Evolutionary conservation across 2,113 vertebrate genomes (phyloP).

Genomic region (Ictalurus furcatus): DNA sequence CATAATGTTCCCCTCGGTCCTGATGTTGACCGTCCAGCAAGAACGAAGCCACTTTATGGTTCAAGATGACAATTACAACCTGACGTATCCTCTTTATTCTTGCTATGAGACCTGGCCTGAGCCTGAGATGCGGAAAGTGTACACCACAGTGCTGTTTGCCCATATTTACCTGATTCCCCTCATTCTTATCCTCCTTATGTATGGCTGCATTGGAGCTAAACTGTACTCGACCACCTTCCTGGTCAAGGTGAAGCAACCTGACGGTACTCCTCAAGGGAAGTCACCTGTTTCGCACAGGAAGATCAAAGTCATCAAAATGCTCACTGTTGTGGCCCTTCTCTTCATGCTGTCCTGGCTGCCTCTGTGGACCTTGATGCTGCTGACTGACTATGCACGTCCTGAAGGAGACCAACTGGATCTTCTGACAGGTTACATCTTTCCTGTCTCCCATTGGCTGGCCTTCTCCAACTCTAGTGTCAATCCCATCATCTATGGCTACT

Average conservation of each 20-base stretch:
- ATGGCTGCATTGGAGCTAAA: conserved; percentile 59
- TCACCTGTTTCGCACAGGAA: conserved; percentile 52
- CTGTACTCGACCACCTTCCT: conserved; percentile 50
- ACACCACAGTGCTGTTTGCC: conserved; percentile 62
- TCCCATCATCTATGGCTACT: conserved; percentile 67
- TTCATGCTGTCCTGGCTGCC: conserved; percentile 69
- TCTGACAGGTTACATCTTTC: conserved; percentile 62
- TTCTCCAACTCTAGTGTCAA: conserved; percentile 67
- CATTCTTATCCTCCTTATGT: conserved; percentile 60
- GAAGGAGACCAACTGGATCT: conserved; percentile 54
- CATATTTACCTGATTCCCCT: conserved; percentile 63
- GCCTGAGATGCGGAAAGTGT: conserved; percentile 61
- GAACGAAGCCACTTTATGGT: conserved; percentile 56
- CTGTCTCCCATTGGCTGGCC: conserved; percentile 66
- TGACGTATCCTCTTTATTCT: conserved; percentile 57
- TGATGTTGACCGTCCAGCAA: conserved; percentile 59
- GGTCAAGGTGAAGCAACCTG: conserved; percentile 1
- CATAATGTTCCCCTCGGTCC: conserved; percentile 62
- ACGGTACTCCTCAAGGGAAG: neutral
- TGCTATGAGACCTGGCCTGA: conserved; percentile 67
- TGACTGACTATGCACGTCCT: conserved; percentile 58
- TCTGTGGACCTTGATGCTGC: conserved; percentile 64
- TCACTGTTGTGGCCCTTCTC: conserved; percentile 60
- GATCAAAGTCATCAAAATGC: conserved; percentile 65
- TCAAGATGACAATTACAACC: conserved; percentile 41